Percentiles rank a stretch among this genome's conserved stretches.
Conservation (phyloP, 2,797 vertebrate species). For the Menidia menidia region DNA sequence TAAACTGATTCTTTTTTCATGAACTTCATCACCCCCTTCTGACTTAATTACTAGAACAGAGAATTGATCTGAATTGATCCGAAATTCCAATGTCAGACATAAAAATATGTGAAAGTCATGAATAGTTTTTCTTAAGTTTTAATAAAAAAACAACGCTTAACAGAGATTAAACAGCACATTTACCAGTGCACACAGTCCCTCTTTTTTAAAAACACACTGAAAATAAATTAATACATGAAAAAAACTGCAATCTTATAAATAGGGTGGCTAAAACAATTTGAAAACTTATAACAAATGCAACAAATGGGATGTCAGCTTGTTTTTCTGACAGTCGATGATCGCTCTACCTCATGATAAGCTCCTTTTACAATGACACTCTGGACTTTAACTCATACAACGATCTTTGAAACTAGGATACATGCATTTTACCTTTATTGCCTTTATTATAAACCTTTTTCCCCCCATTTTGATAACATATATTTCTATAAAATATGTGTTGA, state of each 20-base stretch:
- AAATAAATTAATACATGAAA: slow-evolving; percentile 62
- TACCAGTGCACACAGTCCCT: slow-evolving; percentile 63
- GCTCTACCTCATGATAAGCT: slow-evolving; percentile 52
- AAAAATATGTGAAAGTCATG: slow-evolving; percentile 45
- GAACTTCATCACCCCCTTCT: background rate
- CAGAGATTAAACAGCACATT: slow-evolving; percentile 69
- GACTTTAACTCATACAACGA: slow-evolving; percentile 66
- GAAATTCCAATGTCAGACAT: slow-evolving; percentile 25
- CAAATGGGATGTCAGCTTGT: slow-evolving; percentile 61
- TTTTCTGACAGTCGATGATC: slow-evolving; percentile 60
- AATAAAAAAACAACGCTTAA: slow-evolving; percentile 79
- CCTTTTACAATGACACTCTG: slow-evolving; percentile 48
- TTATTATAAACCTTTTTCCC: slow-evolving; percentile 71
- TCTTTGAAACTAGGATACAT: slow-evolving; percentile 81
- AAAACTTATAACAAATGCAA: slow-evolving; percentile 72
- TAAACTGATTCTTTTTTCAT: background rate
- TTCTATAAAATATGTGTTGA: slow-evolving; percentile 77
- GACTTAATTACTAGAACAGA: background rate
- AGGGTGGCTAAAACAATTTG: slow-evolving; percentile 59
- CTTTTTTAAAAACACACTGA: slow-evolving; percentile 56
- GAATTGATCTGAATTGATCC: background rate
- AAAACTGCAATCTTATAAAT: slow-evolving; percentile 73
- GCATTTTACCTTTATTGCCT: slow-evolving; percentile 84
- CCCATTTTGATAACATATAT: slow-evolving; percentile 70
- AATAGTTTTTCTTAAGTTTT: slow-evolving; percentile 71